phyloP scores from a whole-genome alignment of 2,113 vertebrate species.

The Pipa parva region DNA sequence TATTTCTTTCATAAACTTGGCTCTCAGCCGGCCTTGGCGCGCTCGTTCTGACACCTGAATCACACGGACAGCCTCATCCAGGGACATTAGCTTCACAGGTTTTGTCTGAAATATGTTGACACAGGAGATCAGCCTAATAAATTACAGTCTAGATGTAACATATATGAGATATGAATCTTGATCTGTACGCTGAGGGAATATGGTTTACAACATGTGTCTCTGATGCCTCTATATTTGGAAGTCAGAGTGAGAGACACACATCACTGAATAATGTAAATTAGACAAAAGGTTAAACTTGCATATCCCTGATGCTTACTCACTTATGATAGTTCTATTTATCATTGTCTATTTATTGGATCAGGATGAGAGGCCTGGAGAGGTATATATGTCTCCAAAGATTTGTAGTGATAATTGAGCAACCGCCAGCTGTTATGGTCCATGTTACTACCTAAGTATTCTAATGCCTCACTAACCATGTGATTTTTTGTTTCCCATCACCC shows the following conservation, averaged over 20 bases:
- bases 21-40: conserved; percentile 68
- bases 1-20: conserved; percentile 66
- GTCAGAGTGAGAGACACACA: neutral
- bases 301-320: no score
- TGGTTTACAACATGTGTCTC: neutral
- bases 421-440: no score
- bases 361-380: no score
- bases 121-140: neutral
- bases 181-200: neutral
- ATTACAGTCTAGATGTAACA: neutral
- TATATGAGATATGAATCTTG: neutral
- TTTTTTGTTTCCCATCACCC: no score
- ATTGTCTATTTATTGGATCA: no score
- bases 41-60: conserved; percentile 74
- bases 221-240: neutral
- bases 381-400: no score
- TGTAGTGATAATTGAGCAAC: no score
- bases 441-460: no score
- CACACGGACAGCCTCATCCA: conserved; percentile 57
- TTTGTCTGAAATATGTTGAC: conserved; percentile 43
- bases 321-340: no score
- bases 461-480: no score
- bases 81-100: conserved; percentile 31
- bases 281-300: no score
- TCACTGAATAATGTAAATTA: neutral